A percentile compares a stretch with the other conserved stretches of the same genome.
These are phyloP conservation scores for Bucco capensis DNA, from an alignment of 2,113 vertebrate species.

Conservation along the genomic window DNA sequence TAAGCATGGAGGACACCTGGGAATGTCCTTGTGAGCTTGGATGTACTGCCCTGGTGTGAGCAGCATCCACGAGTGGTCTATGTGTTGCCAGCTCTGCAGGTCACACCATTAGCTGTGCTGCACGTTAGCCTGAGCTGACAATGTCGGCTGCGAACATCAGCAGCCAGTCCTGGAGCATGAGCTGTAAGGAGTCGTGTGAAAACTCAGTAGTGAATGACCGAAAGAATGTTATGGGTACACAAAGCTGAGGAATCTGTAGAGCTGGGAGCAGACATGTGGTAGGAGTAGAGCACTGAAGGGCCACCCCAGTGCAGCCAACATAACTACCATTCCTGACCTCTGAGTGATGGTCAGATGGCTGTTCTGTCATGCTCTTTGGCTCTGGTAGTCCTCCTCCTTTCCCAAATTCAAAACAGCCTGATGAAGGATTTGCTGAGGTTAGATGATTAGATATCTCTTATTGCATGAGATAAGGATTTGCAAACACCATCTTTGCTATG, in stretches of 20 bases:
- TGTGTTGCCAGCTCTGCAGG: rapidly evolving
- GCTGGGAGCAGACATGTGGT: rapidly evolving
- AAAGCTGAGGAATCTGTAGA: background rate
- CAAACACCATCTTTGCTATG: background rate
- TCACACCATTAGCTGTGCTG: background rate
- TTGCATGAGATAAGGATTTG: background rate
- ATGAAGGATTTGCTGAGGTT: background rate
- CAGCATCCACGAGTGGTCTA: rapidly evolving
- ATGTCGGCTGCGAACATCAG: background rate
- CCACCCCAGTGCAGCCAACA: background rate
- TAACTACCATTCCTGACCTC: background rate
- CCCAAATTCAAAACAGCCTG: background rate
- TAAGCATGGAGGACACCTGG: background rate
- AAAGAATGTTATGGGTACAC: background rate
- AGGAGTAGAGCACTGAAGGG: background rate
- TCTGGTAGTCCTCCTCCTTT: background rate
- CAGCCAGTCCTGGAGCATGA: background rate
- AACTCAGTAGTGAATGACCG: background rate
- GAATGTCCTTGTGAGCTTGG: background rate
- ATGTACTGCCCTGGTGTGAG: background rate
- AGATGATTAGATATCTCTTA: background rate
- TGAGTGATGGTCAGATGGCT: background rate
- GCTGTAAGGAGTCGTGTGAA: background rate
- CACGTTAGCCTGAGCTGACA: background rate
- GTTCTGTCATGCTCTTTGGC: background rate